Base-by-base conservation (phyloP, 1,140 invertebrate species). In the Heterodera schachtii region DNA sequence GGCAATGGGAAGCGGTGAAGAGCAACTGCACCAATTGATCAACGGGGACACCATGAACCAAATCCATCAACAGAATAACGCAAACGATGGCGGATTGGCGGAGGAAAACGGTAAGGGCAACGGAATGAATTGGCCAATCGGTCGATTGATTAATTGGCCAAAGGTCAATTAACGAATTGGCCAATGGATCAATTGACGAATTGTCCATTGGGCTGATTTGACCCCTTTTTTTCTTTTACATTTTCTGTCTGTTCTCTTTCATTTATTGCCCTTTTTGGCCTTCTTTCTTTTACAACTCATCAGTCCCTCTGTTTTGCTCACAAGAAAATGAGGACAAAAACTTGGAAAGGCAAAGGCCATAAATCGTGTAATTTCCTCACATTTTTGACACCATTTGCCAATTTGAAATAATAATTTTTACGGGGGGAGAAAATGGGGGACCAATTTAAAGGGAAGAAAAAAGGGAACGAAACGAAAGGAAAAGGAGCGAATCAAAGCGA, bases 41-140 rank as follows among this genome's bases (percentile, higher is more conserved):
- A 73, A 79, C 77, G 16, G 57, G 11, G 57, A 64, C 49, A 52
- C 49, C 49, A 52, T 52, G 6, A 6, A 52, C 49, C 80, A 83
- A 7, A 82, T 46, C 21, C 81, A 82, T 16, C 81, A 66, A 79
- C 73, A 76, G 43, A 43, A 76, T n/a, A 57, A 76, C 75, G 8
- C 66, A 43, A 71, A 46, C 43, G 41, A 41, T n/a, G 69, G 43
- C 69, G 69, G 11, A 7, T 13, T 71, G 69, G 41, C 43, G 69
- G 69, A 71, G 41, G 69, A 71, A 7, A 71, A 41, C 11, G 69
- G 69, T 71, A 41, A 41, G 69, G 69, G 6, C 6, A 52, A 52
- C 11, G 49, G 6, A 52, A 8, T 52, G 49, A 8, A 52, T 8
- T 52, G 6, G 49, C 49, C 6, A 52, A 52, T 52, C 49, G 31